Percentiles rank a stretch among this genome's conserved stretches.
Conservation (phyloP, 1,140 invertebrate species). For the Drosophila kanapiae region DNA sequence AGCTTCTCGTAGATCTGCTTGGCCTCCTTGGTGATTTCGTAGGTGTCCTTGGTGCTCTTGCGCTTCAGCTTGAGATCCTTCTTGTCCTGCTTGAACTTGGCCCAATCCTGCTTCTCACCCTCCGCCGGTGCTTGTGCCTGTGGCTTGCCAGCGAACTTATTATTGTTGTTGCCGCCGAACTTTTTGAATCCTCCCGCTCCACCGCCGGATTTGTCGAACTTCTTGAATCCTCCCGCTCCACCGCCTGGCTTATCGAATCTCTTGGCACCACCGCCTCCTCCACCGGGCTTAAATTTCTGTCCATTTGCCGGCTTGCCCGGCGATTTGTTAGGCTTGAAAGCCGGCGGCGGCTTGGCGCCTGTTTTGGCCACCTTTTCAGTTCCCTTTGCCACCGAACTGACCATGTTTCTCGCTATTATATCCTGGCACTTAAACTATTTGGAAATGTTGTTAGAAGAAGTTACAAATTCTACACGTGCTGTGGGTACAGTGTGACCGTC, state of each 20-base stretch:
- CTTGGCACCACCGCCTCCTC: constrained; percentile 9
- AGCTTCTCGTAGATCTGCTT: constrained; percentile 93
- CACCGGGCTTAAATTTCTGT: constrained; percentile 24
- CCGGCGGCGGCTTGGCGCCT: constrained; percentile 1
- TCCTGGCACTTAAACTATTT: constrained; percentile 5
- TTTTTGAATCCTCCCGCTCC: background rate
- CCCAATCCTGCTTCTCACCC: constrained; percentile 89
- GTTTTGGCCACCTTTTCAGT: constrained; percentile 20
- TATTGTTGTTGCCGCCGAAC: constrained; percentile 23
- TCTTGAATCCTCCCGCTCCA: background rate
- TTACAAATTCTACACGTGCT: constrained; percentile 35
- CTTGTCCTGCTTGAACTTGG: constrained; percentile 90
- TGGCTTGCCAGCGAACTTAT: constrained; percentile 40
- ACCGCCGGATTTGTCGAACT: constrained; percentile 10
- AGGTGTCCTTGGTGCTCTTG: constrained; percentile 87
- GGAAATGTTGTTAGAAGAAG: constrained; percentile 19
- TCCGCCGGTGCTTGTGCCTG: constrained; percentile 5
- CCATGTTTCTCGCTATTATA: constrained; percentile 18
- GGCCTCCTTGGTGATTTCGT: constrained; percentile 90
- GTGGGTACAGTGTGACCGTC: constrained; percentile 18
- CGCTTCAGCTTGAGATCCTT: constrained; percentile 89
- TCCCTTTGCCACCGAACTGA: constrained; percentile 38
- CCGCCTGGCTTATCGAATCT: constrained; percentile 8
- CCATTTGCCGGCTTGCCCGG: constrained; percentile 2
- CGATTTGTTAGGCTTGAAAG: constrained; percentile 27